These are phyloP conservation scores for Megamerina dolium DNA, from an alignment of 2,888 invertebrate genomes.

Conservation along the genomic window DNA sequence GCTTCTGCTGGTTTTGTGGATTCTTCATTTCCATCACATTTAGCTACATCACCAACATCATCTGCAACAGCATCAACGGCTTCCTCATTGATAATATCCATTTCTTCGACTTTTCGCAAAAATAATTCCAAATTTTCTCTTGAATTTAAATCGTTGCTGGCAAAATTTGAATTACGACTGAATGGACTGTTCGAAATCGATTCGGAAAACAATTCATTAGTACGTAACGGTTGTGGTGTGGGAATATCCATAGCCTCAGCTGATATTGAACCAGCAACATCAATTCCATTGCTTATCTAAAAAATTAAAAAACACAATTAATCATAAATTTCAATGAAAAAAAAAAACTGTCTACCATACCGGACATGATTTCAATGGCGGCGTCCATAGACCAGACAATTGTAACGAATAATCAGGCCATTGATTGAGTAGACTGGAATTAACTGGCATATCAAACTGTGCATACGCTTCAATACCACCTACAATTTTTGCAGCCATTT, in stretches of 20 bases:
- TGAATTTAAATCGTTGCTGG: conserved; percentile 32
- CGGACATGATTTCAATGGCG: conserved; percentile 70
- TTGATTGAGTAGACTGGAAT: conserved; percentile 80
- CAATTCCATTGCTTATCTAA: conserved; percentile 65
- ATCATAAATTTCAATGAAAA: background rate
- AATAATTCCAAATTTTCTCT: conserved; percentile 42
- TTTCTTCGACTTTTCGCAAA: conserved; percentile 48
- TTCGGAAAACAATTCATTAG: conserved; percentile 45
- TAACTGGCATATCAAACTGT: conserved; percentile 69
- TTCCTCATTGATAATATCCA: conserved; percentile 47
- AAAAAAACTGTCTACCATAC: conserved; percentile 36
- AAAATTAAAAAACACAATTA: conserved; percentile 2
- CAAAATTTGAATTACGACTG: conserved; percentile 39
- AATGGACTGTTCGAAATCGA: conserved; percentile 48
- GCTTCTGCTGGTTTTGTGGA: conserved; percentile 7
- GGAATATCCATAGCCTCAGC: conserved; percentile 32
- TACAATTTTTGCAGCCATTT: conserved; percentile 68
- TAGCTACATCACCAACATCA: conserved; percentile 1
- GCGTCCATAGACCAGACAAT: conserved; percentile 79
- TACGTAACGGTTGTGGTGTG: conserved; percentile 41
- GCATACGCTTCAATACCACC: conserved; percentile 71
- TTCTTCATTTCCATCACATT: conserved; percentile 3
- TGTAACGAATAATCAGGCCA: conserved; percentile 82
- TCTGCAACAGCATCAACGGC: conserved; percentile 26
- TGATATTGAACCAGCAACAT: conserved; percentile 63